phyloP scores from a whole-genome alignment of 2,113 vertebrate genomes.

The Microcebus jonahi region DNA sequence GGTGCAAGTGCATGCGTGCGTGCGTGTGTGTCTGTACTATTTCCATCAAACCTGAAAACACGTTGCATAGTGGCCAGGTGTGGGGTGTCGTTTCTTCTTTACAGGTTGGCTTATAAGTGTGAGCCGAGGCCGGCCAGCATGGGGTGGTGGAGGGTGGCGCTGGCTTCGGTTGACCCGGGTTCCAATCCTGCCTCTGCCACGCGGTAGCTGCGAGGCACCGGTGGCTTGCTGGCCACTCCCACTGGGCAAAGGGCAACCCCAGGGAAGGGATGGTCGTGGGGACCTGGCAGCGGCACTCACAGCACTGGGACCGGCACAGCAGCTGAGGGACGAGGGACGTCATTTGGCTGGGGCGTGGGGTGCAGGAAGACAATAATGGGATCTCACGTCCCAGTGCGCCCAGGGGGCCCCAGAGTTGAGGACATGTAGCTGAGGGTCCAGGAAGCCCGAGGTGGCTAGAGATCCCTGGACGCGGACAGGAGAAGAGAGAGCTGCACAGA shows the following conservation, averaged over 20 bases:
- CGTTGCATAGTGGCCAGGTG: background rate
- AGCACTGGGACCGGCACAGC: no score
- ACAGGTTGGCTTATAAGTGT: accelerated
- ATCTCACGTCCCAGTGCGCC: background rate
- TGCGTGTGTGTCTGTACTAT: background rate
- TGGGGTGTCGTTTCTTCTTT: background rate
- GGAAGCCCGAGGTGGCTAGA: background rate
- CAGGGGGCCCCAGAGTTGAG: background rate
- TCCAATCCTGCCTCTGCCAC: background rate
- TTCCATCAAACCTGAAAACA: background rate
- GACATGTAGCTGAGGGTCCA: background rate
- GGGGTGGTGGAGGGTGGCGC: background rate
- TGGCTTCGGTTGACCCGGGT: background rate
- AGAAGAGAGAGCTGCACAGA: background rate
- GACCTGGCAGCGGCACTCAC: no score
- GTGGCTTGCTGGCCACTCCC: background rate
- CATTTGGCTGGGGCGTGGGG: no score
- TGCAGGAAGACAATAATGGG: no score
- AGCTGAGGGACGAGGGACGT: no score
- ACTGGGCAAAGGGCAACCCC: no score
- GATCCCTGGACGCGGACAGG: background rate
- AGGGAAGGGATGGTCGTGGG: no score
- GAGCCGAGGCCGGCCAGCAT: accelerated
- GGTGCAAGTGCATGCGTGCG: background rate
- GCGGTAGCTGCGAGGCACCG: background rate